Evolutionary conservation across 2,797 vertebrate genomes (phyloP).

Genomic region (Oreortyx pictus): DNA sequence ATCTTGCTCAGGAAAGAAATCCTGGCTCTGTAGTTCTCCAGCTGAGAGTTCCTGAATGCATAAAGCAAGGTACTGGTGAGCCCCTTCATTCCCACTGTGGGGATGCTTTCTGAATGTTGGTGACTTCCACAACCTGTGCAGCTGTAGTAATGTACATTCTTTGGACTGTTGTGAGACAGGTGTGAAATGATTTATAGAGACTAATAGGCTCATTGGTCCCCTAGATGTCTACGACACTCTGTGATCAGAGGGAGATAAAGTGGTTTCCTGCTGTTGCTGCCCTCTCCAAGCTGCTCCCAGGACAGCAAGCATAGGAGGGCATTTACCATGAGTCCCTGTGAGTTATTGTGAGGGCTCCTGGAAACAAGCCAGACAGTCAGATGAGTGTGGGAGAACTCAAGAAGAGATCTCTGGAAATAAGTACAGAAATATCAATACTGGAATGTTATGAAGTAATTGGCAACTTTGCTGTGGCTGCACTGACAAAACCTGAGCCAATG

Average conservation of each 20-base stretch:
- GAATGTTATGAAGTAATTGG: neutral
- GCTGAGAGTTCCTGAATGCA: neutral
- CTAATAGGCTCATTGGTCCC: neutral
- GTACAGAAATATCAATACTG: neutral
- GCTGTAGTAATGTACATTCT: neutral
- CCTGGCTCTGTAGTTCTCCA: neutral
- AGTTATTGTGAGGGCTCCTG: neutral
- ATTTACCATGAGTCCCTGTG: neutral
- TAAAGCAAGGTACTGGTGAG: neutral
- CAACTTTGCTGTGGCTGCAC: neutral
- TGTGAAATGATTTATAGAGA: neutral
- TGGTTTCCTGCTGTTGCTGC: neutral
- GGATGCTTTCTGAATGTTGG: neutral
- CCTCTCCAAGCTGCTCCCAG: neutral
- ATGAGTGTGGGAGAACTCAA: neutral
- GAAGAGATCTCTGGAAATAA: neutral
- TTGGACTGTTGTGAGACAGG: neutral
- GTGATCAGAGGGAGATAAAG: neutral
- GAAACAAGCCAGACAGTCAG: neutral
- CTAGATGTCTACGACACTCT: neutral
- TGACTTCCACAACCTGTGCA: neutral
- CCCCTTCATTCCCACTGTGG: neutral
- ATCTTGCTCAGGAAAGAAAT: constrained; percentile 20
- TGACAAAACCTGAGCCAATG: neutral
- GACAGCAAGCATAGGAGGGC: neutral